phyloP scores from a whole-genome alignment of 2,888 invertebrate genomes.

The Cantharis nigra region DNA sequence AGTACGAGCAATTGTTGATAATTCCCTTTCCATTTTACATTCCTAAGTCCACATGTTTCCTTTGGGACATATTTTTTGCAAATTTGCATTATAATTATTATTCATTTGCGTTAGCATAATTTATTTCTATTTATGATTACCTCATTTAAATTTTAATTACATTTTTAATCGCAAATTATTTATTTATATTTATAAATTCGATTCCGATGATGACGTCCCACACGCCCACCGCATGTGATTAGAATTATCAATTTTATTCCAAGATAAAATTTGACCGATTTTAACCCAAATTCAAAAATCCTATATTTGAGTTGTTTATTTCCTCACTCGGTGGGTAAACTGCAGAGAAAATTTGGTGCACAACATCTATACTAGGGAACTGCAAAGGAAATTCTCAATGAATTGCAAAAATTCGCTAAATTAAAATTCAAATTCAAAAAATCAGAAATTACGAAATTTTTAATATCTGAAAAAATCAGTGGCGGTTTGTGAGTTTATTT shows the following conservation, averaged over 20 bases:
- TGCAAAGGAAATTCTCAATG: no score
- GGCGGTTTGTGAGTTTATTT: no score
- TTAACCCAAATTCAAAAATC: no score
- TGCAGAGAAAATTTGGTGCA: no score
- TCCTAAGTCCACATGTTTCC: not conserved
- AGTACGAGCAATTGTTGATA: not conserved
- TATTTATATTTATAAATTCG: not conserved
- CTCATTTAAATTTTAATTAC: not conserved
- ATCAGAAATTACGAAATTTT: no score
- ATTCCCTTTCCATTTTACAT: not conserved
- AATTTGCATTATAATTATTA: not conserved
- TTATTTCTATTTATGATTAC: not conserved
- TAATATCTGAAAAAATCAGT: no score
- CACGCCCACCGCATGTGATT: not conserved
- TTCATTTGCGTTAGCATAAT: not conserved
- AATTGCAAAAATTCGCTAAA: no score
- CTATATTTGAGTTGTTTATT: no score
- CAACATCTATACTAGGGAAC: no score
- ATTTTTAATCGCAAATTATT: not conserved
- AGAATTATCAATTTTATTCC: not conserved
- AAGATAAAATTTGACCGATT: not conserved
- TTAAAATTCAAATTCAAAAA: no score
- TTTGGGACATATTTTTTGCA: not conserved
- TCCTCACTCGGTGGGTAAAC: no score
- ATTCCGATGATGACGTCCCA: not conserved